Evolutionary conservation across 2,113 vertebrate genomes (phyloP).

Genomic region (Zootoca vivipara): DNA sequence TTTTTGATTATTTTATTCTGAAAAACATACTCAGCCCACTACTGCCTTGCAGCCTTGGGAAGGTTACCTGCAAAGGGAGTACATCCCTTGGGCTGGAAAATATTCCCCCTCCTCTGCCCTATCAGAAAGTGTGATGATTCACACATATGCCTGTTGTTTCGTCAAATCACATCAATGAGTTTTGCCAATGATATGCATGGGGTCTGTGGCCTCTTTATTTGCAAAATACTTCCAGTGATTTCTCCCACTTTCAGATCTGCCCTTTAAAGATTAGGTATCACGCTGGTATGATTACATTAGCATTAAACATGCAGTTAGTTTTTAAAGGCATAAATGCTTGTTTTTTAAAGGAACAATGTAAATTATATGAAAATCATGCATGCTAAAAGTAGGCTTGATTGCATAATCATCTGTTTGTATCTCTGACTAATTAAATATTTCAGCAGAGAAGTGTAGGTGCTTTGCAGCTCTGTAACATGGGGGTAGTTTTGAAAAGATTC

Average conservation of each 20-base stretch:
- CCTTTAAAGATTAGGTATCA: constrained; percentile 53
- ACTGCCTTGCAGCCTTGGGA: no score
- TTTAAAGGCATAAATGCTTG: constrained; percentile 56
- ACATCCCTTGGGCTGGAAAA: no score
- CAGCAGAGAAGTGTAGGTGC: constrained; percentile 7
- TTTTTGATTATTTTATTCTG: no score
- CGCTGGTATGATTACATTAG: constrained; percentile 57
- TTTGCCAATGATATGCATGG: constrained; percentile 28
- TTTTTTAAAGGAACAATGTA: constrained; percentile 50
- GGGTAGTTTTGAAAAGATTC: background rate
- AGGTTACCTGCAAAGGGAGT: no score
- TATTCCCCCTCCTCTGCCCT: no score
- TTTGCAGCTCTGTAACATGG: background rate
- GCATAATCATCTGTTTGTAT: constrained; percentile 66
- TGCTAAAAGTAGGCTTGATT: constrained; percentile 58
- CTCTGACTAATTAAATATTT: constrained; percentile 58
- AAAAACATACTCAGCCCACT: no score
- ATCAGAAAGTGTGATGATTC: no score
- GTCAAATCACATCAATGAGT: constrained; percentile 5
- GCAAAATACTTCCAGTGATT: constrained; percentile 54
- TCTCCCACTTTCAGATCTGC: constrained; percentile 26
- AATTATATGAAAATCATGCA: constrained; percentile 63
- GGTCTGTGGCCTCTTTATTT: constrained; percentile 57
- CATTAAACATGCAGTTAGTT: constrained; percentile 55
- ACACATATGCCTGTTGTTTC: background rate